phyloP scores from a whole-genome alignment of 1,140 invertebrate species.

The Cephus cinctus region DNA sequence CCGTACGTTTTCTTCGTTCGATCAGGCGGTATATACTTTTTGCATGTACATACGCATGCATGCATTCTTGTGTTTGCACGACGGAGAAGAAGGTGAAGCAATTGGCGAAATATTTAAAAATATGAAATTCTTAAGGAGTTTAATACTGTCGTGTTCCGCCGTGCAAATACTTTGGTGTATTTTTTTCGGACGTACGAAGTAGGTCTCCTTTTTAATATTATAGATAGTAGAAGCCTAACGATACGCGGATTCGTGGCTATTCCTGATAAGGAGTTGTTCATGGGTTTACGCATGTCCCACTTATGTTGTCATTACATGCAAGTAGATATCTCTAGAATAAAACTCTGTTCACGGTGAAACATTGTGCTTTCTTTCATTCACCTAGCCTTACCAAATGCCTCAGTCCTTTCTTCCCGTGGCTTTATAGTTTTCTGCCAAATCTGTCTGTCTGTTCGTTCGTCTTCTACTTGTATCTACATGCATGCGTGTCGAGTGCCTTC shows the following conservation, averaged over 20 bases:
- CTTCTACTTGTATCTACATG: no score
- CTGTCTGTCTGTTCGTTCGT: background rate
- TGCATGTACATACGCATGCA: constrained; percentile 28
- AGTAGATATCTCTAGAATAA: constrained; percentile 49
- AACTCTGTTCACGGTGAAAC: constrained; percentile 47
- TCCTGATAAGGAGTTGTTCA: constrained; percentile 12
- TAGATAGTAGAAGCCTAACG: constrained; percentile 7
- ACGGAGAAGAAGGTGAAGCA: constrained; percentile 13
- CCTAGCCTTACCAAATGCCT: constrained; percentile 32
- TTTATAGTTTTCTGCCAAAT: constrained; percentile 11
- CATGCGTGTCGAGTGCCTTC: no score
- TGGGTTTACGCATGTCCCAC: constrained; percentile 18
- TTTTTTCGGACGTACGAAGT: constrained; percentile 9
- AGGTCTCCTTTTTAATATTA: constrained; percentile 5
- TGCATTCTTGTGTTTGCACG: constrained; percentile 24
- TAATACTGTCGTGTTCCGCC: no score
- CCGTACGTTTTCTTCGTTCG: constrained; percentile 17
- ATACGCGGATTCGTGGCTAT: constrained; percentile 18
- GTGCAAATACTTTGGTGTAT: constrained; percentile 12
- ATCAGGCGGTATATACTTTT: constrained; percentile 17
- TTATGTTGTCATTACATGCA: constrained; percentile 35
- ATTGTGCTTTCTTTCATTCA: constrained; percentile 53
- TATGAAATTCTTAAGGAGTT: constrained; percentile 16
- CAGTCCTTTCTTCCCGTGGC: constrained; percentile 17
- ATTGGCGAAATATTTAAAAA: constrained; percentile 9